Evolutionary conservation across 1,140 invertebrate genomes (phyloP), one percentile per base, ranked within the genome.

Genomic region (Drosophila ananassae): DNA sequence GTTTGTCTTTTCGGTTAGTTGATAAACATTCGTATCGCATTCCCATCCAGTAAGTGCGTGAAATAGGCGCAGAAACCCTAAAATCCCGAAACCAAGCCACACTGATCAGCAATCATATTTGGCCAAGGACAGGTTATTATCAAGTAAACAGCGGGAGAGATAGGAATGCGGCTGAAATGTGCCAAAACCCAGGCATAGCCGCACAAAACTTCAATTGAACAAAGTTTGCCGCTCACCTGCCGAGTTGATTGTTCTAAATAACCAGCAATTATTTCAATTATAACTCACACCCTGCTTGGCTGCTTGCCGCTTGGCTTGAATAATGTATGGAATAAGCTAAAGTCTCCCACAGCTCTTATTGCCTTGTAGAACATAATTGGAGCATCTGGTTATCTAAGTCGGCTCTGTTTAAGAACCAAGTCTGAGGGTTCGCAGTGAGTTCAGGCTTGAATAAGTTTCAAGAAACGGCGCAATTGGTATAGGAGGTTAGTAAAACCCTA

Each of bases 201-300:
- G 37, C 25, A 37, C 57, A 22, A 60, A 30, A 21, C 46, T 34
- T 47, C 25, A 21, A 44, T 44, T 21, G 24, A 34, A 22, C 59
- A 32, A 73, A 73, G 60, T 73, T 66, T 79, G 34, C 22, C 21
- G 44, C 58, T 51, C 64, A 71, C 71, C 64, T 80, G 59, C 77
- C 62, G 53, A 47, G 63, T 44, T 64, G 61, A 79, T 79, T 79
- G 64, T 69, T 66, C 62, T 30, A 58, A 75, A 75, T 71, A 79
- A 69, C 58, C 59, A 79, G 56, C 61, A 79, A 79, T 79, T 60
- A 74, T 79, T 73, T 73, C 56, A 62, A 71, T 71, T 71, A 71
- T 57, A 71, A 57, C 67, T 68, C 64, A 44, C 24, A 47, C 50
- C 46, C 30, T 21, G 34, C 50, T 22, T 13, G 21, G 17, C 13